Evolutionary conservation across 2,113 vertebrate genomes (phyloP), one percentile per base, ranked within the genome.

Genomic region (Patagioenas fasciata): DNA sequence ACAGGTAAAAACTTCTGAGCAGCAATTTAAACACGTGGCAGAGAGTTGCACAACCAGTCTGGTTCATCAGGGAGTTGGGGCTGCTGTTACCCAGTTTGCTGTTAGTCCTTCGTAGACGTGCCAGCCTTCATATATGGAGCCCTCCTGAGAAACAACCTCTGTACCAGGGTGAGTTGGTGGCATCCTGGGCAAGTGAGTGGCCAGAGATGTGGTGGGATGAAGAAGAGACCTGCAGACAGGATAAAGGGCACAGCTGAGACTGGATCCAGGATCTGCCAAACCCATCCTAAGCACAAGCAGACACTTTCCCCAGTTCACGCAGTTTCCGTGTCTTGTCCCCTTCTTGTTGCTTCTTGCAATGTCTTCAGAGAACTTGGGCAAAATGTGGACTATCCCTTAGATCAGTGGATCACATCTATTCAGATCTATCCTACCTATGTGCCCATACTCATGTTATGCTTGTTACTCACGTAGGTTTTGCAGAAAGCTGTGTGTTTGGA

Each of bases 201-300:
- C 31, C 34, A 18, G 21, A 73, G 82, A 34, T 19, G 21, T 28
- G 40, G 13, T 36, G 69, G 38, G 61, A 56, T 32, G 70, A 34
- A 42, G 17, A 57, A 28, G 42, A 70, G 62, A 48, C 0, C 0
- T 1, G 5, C 69, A 40, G 61, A 44, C 0, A 1, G 13, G 12
- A 32, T 17, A 14, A 23, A 38, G 58, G 51, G 13, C 19, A n/a
- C 1, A 0, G 44, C 66, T 31, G 58, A 47, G 51, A 17, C 81
- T 44, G 66, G 42, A 64, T 50, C 17, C 25, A 42, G 42, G 42
- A 42, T 12, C 31, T 26, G 31, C 57, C 50, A 84, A 51, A 72
- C 32, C 21, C 69, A 66, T 51, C 78, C 36, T 23, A 16, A 21
- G 51, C 5, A 47, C 5, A 1, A 5, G 29, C 44, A 17, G 36